Conservation (phyloP, 1,140 invertebrate species). For the Dolichoris vasculosae region DNA sequence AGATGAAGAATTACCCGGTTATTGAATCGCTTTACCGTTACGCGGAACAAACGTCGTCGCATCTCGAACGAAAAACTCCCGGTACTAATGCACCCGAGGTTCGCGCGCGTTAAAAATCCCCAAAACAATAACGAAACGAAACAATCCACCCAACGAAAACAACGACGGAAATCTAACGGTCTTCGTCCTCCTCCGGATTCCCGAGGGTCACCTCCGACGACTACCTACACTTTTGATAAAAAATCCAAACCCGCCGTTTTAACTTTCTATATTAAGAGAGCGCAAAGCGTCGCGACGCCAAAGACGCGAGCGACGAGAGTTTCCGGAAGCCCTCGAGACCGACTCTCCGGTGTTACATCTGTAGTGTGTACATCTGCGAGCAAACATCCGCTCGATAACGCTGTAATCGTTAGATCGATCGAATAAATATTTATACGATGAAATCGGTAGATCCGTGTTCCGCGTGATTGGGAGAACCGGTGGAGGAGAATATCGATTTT, state of each 20-base stretch:
- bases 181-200: background rate
- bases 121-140: background rate
- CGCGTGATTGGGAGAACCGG: no score
- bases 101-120: background rate
- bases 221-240: no score
- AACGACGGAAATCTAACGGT: background rate
- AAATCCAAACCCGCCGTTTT: conserved; percentile 12
- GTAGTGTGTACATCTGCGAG: no score
- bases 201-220: background rate
- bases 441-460: background rate
- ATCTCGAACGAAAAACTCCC: background rate
- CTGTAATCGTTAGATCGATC: background rate
- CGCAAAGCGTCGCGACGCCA: background rate
- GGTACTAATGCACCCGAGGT: background rate
- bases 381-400: background rate
- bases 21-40: background rate
- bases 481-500: no score
- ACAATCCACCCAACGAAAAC: background rate
- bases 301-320: background rate
- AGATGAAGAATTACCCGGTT: background rate
- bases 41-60: background rate
- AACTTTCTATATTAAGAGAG: conserved; percentile 42
- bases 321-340: background rate
- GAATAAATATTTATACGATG: no score
- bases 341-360: no score